Conservation (phyloP, 2,797 vertebrate species). For the Linurgus olivaceus region DNA sequence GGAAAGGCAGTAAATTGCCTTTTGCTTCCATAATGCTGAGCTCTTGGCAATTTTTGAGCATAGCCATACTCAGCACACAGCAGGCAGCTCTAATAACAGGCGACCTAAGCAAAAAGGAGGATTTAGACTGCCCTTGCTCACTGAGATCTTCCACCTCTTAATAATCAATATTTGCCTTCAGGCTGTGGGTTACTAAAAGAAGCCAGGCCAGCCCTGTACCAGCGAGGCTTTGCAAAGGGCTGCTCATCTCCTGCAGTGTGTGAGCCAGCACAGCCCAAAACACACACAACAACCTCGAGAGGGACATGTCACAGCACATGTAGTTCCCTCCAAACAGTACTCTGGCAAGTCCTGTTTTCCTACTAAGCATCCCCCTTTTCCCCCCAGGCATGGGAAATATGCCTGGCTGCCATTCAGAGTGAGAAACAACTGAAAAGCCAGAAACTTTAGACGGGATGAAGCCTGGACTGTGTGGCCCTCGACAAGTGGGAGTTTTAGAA, state of each 20-base stretch:
- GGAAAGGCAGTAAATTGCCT: constrained; percentile 26
- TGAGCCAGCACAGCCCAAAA: not conserved
- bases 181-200: not conserved
- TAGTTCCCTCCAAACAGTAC: not conserved
- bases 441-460: not conserved
- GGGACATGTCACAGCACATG: not conserved
- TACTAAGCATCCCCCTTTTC: not conserved
- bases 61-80: not conserved
- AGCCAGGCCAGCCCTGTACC: not conserved
- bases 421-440: not conserved
- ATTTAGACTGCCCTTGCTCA: not conserved
- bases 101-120: not conserved
- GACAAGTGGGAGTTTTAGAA: not conserved
- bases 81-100: not conserved
- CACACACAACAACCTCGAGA: rapidly evolving
- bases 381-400: not conserved
- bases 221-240: not conserved
- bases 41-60: constrained; percentile 1
- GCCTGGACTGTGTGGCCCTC: not conserved
- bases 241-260: not conserved
- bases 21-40: not conserved
- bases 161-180: not conserved
- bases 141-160: not conserved
- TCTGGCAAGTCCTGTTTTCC: rapidly evolving
- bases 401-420: not conserved